Evolutionary conservation across 1,140 invertebrate genomes (phyloP), one percentile per base, ranked within the genome.

Genomic region (Diorhabda carinulata): DNA sequence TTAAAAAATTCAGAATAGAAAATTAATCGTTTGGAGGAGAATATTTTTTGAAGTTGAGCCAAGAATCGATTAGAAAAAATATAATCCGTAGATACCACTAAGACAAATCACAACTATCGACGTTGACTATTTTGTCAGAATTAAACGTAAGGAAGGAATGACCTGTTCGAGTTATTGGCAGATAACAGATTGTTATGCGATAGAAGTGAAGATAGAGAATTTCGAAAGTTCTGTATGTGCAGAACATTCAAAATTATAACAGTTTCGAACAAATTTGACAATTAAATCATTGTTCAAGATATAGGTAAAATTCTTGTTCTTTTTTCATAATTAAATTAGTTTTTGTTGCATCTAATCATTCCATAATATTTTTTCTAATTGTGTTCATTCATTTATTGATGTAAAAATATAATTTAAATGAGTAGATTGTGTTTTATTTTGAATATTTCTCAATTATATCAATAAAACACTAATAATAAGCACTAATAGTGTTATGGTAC

Each of bases 1-100:
- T 47, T 67, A 40, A 64, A 63, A 52, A 67, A 67, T 56, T 69
- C 69, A 58, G 61, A 64, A 57, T 58, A 43, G 56, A 57, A 70
- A 70, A 70, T 52, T 7, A 9, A 42, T 52, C 4, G 47, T 4
- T 61, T 42, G 4, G n/a, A 56, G 62, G n/a, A 70, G 43, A 70
- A 43, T 62, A n/a, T 67, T 70, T 67, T 62, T 70, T 70, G 69
- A 59, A 67, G 60, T 59, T 67, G 44, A 44, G 66, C 8, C 7
- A 67, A 56, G 58, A 66, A 67, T 44, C 67, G n/a, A 63, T 67
- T n/a, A 70, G 43, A 45, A 57, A 61, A 60, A 66, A 70, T 42
- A 60, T 71, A 57, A 57, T 68, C 10, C 56, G 70, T 43, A 61
- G 66, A 68, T 71, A 62, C 66, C 59, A 63, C 40, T 42, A 52